Base-by-base conservation (phyloP, 2,888 invertebrate genomes). In the Clivina fossor region DNA sequence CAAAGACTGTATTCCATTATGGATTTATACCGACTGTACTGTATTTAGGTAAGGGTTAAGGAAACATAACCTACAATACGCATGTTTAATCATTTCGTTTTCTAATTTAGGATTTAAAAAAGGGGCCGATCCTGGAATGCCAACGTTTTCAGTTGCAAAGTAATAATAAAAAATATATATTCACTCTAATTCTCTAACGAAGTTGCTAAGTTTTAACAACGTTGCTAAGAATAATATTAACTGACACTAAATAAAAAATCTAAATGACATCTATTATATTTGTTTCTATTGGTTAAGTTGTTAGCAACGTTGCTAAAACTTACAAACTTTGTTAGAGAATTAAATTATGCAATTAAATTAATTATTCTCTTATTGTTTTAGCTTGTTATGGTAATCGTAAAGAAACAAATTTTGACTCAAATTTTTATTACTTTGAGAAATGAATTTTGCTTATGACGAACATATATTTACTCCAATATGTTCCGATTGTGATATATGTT, bases 101-200 rank as follows among this genome's bases (percentile, higher is more conserved):
- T 51, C 15, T 35, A 43, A 37, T 70, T 73, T 11, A 86, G 86
- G 86, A 58, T 85, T 85, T 63, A 76, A 73, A 60, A 82, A 83
- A 69, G 86, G 86, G 19, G 77, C 85, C 16, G 86, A 86, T 65
- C 80, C 82, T 24, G 85, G 85, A 4, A 82, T 82, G 80, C 85
- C 85, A 24, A 53, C 43, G 11, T 53, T 53, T 35, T 26, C 53
- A 26, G 1, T 53, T n/a, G 44, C 37, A n/a, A 53, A 53, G 53
- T 53, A 44, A 44, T 26, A 16, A 35, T 53, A 4, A 8, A n/a
- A n/a, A n/a, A n/a, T n/a, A n/a, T n/a, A n/a, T n/a, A n/a, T n/a
- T n/a, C n/a, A n/a, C n/a, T n/a, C n/a, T n/a, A n/a, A n/a, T n/a
- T n/a, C n/a, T n/a, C n/a, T n/a, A n/a, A n/a, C n/a, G n/a, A n/a